phyloP scores from a whole-genome alignment of 2,797 vertebrate species.

The Catamblyrhynchus diadema region DNA sequence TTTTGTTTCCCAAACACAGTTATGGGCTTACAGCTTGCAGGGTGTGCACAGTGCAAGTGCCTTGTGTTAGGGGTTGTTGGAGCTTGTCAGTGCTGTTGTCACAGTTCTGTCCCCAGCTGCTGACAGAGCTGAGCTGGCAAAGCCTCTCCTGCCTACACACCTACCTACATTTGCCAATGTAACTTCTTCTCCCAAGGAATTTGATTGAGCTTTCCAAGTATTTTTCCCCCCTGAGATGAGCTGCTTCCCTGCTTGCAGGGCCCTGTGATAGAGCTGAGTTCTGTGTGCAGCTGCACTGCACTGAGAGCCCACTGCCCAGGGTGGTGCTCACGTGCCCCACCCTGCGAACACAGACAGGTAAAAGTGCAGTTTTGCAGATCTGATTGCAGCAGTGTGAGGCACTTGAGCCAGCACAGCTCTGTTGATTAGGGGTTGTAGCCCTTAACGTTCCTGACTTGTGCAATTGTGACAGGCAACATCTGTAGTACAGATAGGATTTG shows the following conservation, averaged over 20 bases:
- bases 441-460: not conserved
- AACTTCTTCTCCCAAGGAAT: not conserved
- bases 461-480: not conserved
- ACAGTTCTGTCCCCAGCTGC: not conserved
- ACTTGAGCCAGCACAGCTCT: not conserved
- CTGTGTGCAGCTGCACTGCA: fast-evolving
- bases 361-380: not conserved
- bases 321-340: not conserved
- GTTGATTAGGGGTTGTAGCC: not conserved
- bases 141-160: not conserved
- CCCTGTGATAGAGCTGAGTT: not conserved
- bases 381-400: fast-evolving
- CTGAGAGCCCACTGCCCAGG: not conserved
- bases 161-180: not conserved
- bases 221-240: not conserved
- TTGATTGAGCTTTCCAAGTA: not conserved
- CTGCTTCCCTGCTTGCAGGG: not conserved
- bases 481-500: not conserved
- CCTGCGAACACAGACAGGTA: not conserved
- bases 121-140: not conserved
- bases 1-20: not conserved
- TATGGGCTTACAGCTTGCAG: not conserved
- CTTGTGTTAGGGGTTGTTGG: not conserved
- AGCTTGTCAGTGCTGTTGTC: not conserved
- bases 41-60: not conserved